Evolutionary conservation across 2,113 vertebrate genomes (phyloP), one percentile per base, ranked within the genome.

Genomic region (Micronycteris hirsuta): DNA sequence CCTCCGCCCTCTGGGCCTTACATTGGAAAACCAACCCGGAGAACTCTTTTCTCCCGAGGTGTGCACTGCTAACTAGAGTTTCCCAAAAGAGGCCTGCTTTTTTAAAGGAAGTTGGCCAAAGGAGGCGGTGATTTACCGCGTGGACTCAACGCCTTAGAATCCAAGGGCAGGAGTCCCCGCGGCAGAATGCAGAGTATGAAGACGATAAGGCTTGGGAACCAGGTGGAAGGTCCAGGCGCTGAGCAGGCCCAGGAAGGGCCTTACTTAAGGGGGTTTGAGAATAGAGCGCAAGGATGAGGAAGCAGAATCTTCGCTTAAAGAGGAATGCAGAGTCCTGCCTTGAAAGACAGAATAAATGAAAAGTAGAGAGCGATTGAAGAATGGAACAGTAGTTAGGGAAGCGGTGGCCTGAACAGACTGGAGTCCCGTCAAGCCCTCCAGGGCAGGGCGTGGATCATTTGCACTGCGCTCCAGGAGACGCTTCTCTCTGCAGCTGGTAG

Each of bases 281-380:
- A 22, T 49, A 26, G 14, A 10, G 26, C 67, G 26, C 54, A 28
- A n/a, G 58, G 36, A 74, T 16, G n/a, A 31, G n/a, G 20, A 77
- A 77, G 17, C 38, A 61, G 87, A 90, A 47, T 71, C 52, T 28
- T 19, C 56, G 19, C 45, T 81, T 71, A 86, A 65, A 78, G 43
- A 54, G 28, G 38, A 90, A 68, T 36, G 31, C 36, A 41, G 31
- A 74, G 63, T 77, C 61, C 76, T 77, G 20, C 20, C 26, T 15
- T 71, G 65, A 74, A 81, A 88, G 28, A 63, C 22, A 16, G 52
- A 88, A 80, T 65, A 22, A 20, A 65, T 77, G 5, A 43, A n/a
- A 71, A 67, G 33, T 31, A 47, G 73, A 28, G 36, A 67, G 11
- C 19, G 15, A 52, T 0, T 17, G 6, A 38, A 63, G 65, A 74